Percentiles rank a stretch among this genome's conserved stretches.
These are phyloP conservation scores for Priocnemis perturbator DNA, from an alignment of 2,888 invertebrate genomes.

Conservation along the genomic window DNA sequence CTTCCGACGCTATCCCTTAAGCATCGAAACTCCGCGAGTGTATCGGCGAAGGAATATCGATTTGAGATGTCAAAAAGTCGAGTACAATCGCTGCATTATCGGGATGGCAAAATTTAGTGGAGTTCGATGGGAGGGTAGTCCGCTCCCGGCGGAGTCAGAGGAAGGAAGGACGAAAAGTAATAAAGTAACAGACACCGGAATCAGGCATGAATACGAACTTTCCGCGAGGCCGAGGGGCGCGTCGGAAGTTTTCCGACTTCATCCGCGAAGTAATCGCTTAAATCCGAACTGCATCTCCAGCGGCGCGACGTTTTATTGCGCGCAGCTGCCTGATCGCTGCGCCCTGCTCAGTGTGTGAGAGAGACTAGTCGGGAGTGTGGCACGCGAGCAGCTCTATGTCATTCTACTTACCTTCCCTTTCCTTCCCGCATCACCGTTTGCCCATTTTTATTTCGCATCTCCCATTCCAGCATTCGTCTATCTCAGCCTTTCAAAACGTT, in stretches of 20 bases:
- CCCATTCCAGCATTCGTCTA: too few species aligned
- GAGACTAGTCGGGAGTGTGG: background rate
- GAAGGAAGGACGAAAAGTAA: conserved; percentile 27
- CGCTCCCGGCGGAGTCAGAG: background rate
- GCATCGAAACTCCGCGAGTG: too few species aligned
- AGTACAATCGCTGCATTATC: conserved; percentile 1
- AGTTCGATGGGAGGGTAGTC: conserved; percentile 21
- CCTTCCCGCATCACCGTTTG: background rate
- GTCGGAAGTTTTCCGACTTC: conserved; percentile 22
- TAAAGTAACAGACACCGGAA: conserved; percentile 40
- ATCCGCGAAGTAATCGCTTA: conserved; percentile 37
- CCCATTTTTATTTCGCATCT: background rate
- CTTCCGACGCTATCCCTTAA: too few species aligned
- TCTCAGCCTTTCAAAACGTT: too few species aligned
- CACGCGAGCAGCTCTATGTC: too few species aligned
- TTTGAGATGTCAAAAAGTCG: too few species aligned
- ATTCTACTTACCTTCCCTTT: background rate
- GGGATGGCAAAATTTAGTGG: conserved; percentile 27
- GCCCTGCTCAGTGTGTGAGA: background rate
- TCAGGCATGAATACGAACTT: conserved; percentile 40
- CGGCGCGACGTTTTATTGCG: conserved; percentile 29
- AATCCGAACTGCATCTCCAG: conserved; percentile 39
- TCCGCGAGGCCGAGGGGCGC: background rate
- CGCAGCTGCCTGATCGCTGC: conserved; percentile 28
- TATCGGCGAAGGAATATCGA: too few species aligned